Base-by-base conservation (phyloP, 2,888 invertebrate species). In the Auanema sp. region DNA sequence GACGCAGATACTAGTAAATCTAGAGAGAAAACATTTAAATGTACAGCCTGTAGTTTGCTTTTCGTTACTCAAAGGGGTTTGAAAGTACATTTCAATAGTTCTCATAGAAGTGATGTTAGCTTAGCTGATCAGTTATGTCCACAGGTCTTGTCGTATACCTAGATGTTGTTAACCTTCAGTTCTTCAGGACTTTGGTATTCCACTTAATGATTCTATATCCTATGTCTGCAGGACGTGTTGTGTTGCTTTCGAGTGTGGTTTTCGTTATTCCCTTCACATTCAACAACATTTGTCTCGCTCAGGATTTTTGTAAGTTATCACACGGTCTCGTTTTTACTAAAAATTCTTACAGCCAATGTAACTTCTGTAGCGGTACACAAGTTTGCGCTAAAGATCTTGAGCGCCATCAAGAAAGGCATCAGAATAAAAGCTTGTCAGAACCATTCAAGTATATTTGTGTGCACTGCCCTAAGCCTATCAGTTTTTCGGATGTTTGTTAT, bases 151-250 rank as follows among this genome's bases (percentile, higher is more conserved):
- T n/a, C n/a, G n/a, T n/a, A n/a, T n/a, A n/a, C n/a, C n/a, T n/a
- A n/a, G n/a, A n/a, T n/a, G n/a, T n/a, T n/a, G n/a, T 33, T 33
- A 33, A 33, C 33, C 8, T 52, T 21, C 16, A 41, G 12, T 16
- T 56, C 23, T 12, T 4, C 11, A 58, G 58, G 40, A 24, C 11
- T 58, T 23, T 25, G 58, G 58, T 11, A 24, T 58, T 5, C 50
- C 58, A 21, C n/a, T 24, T 24, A 43, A 47, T 16, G 33, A 33
- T 33, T 44, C n/a, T 1, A 24, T 21, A 23, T 18, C 33, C 10
- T 49, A 49, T 16, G n/a, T 58, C 16, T 58, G 58, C 24, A 14
- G 40, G 5, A 24, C 24, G 16, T 58, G 58, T 47, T 21, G 18
- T 18, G 16, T 47, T 11, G 50, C 24, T 18, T 58, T 58, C 16